phyloP scores from a whole-genome alignment of 2,888 invertebrate species.

The Tetramorium bicarinatum region DNA sequence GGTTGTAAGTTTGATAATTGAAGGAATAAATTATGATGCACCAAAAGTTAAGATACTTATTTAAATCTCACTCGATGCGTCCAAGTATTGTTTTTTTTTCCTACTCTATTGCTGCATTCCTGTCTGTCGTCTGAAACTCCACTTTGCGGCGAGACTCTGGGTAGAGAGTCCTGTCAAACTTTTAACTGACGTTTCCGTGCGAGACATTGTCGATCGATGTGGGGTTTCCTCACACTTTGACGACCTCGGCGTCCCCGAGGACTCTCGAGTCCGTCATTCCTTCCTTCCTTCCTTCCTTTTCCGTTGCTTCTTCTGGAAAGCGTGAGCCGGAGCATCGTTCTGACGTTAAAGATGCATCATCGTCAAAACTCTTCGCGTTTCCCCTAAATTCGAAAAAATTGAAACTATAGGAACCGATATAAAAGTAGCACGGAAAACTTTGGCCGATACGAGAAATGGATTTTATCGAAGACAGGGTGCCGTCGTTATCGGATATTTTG shows the following conservation, averaged over 20 bases:
- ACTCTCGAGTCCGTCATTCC: slow-evolving; percentile 19
- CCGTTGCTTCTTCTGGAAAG: slow-evolving; percentile 9
- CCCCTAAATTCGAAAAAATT: slow-evolving; percentile 15
- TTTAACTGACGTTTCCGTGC: slow-evolving; percentile 53
- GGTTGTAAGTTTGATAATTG: neutral
- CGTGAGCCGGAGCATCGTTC: too few species aligned
- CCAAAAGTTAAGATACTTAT: slow-evolving; percentile 1
- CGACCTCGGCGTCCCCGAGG: slow-evolving; percentile 36
- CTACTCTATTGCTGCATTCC: neutral
- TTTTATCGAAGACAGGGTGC: slow-evolving; percentile 28
- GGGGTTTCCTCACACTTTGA: slow-evolving; percentile 23
- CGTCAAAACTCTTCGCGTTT: slow-evolving; percentile 7
- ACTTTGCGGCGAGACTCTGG: slow-evolving; percentile 39
- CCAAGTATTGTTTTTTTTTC: neutral
- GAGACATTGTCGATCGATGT: slow-evolving; percentile 45
- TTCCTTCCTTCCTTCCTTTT: slow-evolving; percentile 23
- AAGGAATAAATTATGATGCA: neutral
- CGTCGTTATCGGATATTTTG: slow-evolving; percentile 24
- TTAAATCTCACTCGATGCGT: neutral
- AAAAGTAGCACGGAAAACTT: slow-evolving; percentile 6
- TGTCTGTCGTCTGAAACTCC: slow-evolving; percentile 28
- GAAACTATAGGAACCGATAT: slow-evolving; percentile 32
- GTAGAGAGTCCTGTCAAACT: slow-evolving; percentile 37
- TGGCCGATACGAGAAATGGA: slow-evolving; percentile 5
- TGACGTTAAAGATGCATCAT: slow-evolving; percentile 35